phyloP scores from a whole-genome alignment of 2,888 invertebrate species.

The Eupithecia exiguata region DNA sequence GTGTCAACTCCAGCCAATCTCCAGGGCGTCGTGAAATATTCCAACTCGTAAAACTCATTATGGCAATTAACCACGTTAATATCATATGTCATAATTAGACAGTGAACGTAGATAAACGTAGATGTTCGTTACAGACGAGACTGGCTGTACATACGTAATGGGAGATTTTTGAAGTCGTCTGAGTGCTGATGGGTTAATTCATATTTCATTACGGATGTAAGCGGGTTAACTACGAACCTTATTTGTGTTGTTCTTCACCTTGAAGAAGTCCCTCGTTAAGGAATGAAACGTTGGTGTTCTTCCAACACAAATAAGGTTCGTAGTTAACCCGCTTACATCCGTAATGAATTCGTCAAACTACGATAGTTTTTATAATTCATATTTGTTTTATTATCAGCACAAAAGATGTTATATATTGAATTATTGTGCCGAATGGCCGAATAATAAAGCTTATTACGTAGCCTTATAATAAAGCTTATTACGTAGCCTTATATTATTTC shows the following conservation, averaged over 20 bases:
- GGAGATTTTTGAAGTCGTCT: background rate
- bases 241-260: too few relatives aligned
- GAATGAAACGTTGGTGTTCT: too few relatives aligned
- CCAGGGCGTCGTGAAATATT: constrained; percentile 18
- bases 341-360: too few relatives aligned
- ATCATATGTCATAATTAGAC: constrained; percentile 28
- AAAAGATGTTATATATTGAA: background rate
- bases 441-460: background rate
- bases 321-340: too few relatives aligned
- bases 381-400: background rate
- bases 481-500: too few relatives aligned
- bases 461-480: too few relatives aligned
- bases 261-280: too few relatives aligned
- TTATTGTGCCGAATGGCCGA: background rate
- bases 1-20: constrained; percentile 14
- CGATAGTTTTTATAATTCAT: too few relatives aligned
- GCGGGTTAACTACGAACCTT: too few relatives aligned
- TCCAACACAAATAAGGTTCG: too few relatives aligned
- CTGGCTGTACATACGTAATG: background rate
- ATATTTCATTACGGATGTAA: too few relatives aligned
- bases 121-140: constrained; percentile 3
- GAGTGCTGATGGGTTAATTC: too few relatives aligned
- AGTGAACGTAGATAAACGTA: constrained; percentile 9
- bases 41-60: constrained; percentile 30
- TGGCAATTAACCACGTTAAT: constrained; percentile 22